A percentile compares a stretch with the other conserved stretches of the same genome.
Conservation (phyloP, 2,113 vertebrate genomes). For the Felis chaus region DNA sequence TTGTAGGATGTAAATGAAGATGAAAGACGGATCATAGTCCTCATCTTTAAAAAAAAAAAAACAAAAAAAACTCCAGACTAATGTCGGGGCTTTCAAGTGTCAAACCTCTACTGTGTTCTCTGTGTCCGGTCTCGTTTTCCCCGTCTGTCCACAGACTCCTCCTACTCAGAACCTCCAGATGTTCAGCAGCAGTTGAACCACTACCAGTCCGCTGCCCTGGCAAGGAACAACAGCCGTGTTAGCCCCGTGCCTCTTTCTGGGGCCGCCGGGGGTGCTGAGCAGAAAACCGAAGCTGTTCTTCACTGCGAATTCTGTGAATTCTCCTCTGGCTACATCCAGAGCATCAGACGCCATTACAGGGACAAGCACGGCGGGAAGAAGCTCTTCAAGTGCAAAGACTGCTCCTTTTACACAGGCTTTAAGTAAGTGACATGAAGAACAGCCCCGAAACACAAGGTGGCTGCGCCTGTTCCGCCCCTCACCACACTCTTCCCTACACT, state of each 20-base stretch:
- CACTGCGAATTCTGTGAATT: constrained; percentile 99
- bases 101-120: background rate
- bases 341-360: constrained; percentile 97
- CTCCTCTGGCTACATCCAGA: constrained; percentile 99
- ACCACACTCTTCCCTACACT: background rate
- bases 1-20: background rate
- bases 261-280: constrained; percentile 76
- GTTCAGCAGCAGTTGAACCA: constrained; percentile 97
- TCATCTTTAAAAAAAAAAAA: background rate
- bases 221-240: constrained; percentile 90
- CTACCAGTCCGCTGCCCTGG: constrained; percentile 93
- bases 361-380: constrained; percentile 98
- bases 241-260: constrained; percentile 86
- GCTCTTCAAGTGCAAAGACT: constrained; percentile 99
- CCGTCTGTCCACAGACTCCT: constrained; percentile 86
- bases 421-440: constrained; percentile 88
- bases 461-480: background rate
- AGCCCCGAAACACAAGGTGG: background rate
- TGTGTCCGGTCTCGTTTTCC: constrained; percentile 51
- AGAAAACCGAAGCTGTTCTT: constrained; percentile 89
- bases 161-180: constrained; percentile 94
- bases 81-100: background rate
- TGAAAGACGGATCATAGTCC: constrained; percentile 20
- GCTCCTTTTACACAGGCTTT: constrained; percentile 98
- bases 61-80: background rate